Conservation (phyloP, 2,888 invertebrate species). For the Tricholauxania praeusta region DNA sequence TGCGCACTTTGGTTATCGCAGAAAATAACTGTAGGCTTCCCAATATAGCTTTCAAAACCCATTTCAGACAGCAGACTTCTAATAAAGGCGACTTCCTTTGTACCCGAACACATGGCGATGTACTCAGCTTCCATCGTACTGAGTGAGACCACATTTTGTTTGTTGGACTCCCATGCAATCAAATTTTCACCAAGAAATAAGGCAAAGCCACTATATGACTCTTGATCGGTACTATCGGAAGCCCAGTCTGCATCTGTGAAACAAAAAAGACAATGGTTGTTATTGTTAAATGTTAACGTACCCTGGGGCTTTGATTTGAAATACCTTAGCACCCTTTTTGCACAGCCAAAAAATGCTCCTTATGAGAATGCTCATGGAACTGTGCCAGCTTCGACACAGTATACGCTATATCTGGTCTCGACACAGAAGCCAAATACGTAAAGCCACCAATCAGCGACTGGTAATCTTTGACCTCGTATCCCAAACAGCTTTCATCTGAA, state of each 20-base stretch:
- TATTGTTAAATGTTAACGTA: neutral
- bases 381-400: neutral
- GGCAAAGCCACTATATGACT: slow-evolving; percentile 27
- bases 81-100: slow-evolving; percentile 16
- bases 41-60: neutral
- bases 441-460: slow-evolving; percentile 40
- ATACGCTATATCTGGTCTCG: neutral
- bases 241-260: slow-evolving; percentile 32
- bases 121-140: slow-evolving; percentile 38
- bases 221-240: slow-evolving; percentile 30
- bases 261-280: neutral
- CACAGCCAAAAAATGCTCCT: neutral
- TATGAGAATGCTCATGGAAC: neutral
- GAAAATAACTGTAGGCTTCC: slow-evolving; percentile 3
- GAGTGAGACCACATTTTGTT: slow-evolving; percentile 23
- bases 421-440: slow-evolving; percentile 36
- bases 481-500: slow-evolving; percentile 29
- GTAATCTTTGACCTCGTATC: slow-evolving; percentile 33
- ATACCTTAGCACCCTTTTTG: neutral
- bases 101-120: slow-evolving; percentile 27
- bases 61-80: neutral
- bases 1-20: slow-evolving; percentile 37
- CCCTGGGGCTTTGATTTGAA: slow-evolving; percentile 15
- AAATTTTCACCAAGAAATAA: slow-evolving; percentile 25
- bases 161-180: slow-evolving; percentile 31